Evolutionary conservation across 2,797 vertebrate species (phyloP).

Genomic region (Peromyscus melanophrys): DNA sequence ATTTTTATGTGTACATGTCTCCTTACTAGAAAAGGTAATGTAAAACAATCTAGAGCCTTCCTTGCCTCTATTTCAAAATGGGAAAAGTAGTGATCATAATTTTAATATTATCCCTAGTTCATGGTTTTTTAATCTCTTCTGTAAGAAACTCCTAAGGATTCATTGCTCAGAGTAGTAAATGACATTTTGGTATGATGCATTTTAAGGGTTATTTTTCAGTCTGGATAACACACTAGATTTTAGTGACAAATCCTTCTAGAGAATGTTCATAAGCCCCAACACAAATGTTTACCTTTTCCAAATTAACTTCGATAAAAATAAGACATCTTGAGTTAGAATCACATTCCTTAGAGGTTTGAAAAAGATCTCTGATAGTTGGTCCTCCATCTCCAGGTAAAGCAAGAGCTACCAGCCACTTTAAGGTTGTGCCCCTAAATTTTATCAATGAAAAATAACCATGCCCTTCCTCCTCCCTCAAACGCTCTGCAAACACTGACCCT

Average conservation of each 20-base stretch:
- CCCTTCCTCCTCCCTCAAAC: not conserved
- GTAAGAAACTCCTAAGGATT: not conserved
- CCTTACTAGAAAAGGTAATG: constrained; percentile 14
- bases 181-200: constrained; percentile 9
- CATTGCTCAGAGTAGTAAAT: not conserved
- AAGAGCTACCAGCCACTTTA: not conserved
- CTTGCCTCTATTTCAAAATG: constrained; percentile 28
- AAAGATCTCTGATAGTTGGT: not conserved
- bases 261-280: not conserved
- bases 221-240: constrained; percentile 27
- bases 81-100: constrained; percentile 7
- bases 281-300: constrained; percentile 59
- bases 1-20: constrained; percentile 40
- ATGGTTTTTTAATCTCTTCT: not conserved
- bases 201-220: constrained; percentile 45
- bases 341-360: not conserved
- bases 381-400: not conserved
- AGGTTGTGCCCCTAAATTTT: not conserved
- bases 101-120: constrained; percentile 11
- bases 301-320: not conserved
- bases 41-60: not conserved
- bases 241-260: constrained; percentile 31
- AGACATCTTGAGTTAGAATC: constrained; percentile 11
- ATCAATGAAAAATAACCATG: not conserved
- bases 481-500: not conserved